Percentiles rank a stretch among this genome's conserved stretches.
Evolutionary conservation across 2,888 invertebrate species (phyloP).

Genomic region (Platycheirus rosarum): DNA sequence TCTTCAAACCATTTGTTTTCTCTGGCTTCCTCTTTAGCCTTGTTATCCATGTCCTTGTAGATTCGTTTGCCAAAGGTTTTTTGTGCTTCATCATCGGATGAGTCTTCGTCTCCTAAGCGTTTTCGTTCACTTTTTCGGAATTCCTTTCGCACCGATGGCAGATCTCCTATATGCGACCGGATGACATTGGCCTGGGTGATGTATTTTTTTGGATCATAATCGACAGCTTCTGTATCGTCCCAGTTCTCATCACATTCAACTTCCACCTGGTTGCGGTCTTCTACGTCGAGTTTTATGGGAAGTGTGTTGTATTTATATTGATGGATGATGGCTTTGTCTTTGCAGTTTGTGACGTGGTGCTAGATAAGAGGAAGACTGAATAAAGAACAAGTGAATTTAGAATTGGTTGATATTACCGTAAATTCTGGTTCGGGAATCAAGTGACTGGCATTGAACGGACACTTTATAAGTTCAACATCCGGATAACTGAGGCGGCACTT

Average conservation of each 20-base stretch:
- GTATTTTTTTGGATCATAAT: constrained; percentile 78
- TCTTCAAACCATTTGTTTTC: constrained; percentile 53
- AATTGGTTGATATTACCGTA: constrained; percentile 33
- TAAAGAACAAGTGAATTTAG: background rate
- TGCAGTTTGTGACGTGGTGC: constrained; percentile 76
- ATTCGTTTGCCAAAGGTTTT: constrained; percentile 22
- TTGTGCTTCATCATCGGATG: constrained; percentile 49
- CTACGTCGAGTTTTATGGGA: constrained; percentile 69
- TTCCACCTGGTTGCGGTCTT: constrained; percentile 74
- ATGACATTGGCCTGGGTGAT: constrained; percentile 76
- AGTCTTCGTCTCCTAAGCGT: constrained; percentile 75
- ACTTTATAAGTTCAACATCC: constrained; percentile 82
- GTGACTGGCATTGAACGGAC: constrained; percentile 85
- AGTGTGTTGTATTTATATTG: constrained; percentile 74
- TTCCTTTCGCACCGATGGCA: constrained; percentile 77
- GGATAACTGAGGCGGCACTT: constrained; percentile 84
- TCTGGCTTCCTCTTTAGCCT: constrained; percentile 16
- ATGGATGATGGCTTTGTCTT: constrained; percentile 74
- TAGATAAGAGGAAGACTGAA: constrained; percentile 25
- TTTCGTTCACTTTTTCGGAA: constrained; percentile 78
- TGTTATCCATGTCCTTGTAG: constrained; percentile 28
- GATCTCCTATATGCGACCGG: constrained; percentile 76
- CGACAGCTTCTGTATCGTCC: constrained; percentile 76
- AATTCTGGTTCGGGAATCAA: constrained; percentile 84
- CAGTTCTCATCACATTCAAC: constrained; percentile 76